Evolutionary conservation across 1,140 invertebrate species (phyloP).

Genomic region (Diachasmimorpha longicaudata): DNA sequence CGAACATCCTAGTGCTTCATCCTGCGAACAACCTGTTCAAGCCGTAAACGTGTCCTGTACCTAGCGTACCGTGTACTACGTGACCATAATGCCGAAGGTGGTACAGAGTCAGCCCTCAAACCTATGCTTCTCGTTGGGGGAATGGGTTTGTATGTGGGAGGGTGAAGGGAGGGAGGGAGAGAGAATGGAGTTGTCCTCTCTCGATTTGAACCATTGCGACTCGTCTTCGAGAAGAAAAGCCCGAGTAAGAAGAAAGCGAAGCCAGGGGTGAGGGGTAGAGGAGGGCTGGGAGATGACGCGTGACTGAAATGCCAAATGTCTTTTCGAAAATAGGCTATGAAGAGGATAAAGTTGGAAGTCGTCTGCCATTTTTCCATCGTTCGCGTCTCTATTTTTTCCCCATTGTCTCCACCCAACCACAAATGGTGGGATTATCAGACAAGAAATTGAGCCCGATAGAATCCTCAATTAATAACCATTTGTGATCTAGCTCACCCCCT

Average conservation of each 20-base stretch:
- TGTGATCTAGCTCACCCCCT: too few relatives aligned
- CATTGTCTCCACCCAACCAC: neutral
- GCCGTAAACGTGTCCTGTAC: constrained; percentile 3
- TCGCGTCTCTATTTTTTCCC: neutral
- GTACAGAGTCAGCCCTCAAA: neutral
- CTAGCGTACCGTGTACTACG: neutral
- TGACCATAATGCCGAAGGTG: constrained; percentile 2
- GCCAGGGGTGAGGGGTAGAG: too few relatives aligned
- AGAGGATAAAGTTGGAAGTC: neutral
- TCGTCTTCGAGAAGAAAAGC: neutral
- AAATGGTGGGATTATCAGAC: neutral
- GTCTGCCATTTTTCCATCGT: neutral
- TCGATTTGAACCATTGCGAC: constrained; percentile 3
- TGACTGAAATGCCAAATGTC: neutral
- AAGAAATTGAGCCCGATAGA: neutral
- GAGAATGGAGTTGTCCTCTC: neutral
- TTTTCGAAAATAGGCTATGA: neutral
- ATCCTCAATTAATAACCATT: neutral
- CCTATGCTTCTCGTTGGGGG: neutral
- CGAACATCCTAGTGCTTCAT: neutral
- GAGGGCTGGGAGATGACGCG: neutral
- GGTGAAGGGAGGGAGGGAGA: too few relatives aligned
- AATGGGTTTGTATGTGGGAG: neutral
- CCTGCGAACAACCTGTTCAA: constrained; percentile 5
- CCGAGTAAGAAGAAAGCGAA: neutral